Conservation (phyloP, 2,888 invertebrate species). For the Ditylenchus weischeri region DNA sequence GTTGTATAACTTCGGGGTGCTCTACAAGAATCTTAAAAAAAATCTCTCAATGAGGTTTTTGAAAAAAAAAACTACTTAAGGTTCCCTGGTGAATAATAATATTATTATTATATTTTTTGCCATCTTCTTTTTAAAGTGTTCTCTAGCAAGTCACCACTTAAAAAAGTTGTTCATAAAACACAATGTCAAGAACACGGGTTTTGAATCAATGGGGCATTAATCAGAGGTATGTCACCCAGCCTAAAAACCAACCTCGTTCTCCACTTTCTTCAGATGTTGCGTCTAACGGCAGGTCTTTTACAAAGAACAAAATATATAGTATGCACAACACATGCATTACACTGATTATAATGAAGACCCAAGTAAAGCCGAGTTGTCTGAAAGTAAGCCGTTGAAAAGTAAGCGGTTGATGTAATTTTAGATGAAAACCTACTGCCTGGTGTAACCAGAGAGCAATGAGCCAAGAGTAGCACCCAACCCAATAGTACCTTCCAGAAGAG, state of each 20-base stretch:
- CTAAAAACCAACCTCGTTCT: neutral
- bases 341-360: conserved; percentile 56
- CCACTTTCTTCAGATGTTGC: neutral
- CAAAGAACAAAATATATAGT: conserved; percentile 50
- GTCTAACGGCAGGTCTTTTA: conserved; percentile 17
- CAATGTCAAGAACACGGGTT: no score
- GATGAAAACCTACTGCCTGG: conserved; percentile 45
- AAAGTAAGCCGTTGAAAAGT: conserved; percentile 27
- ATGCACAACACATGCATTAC: conserved; percentile 52
- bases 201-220: no score
- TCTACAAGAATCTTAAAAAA: no score
- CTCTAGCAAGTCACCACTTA: no score
- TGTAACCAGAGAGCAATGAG: conserved; percentile 58
- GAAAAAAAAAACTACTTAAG: no score
- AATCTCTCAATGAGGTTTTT: no score
- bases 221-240: no score
- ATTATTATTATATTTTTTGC: no score
- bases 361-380: conserved; percentile 59
- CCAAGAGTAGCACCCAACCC: conserved; percentile 60
- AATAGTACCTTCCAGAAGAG: conserved; percentile 60
- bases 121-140: no score
- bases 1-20: no score
- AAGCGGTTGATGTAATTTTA: neutral
- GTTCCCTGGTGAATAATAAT: no score
- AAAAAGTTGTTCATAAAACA: no score